Evolutionary conservation across 92 coral and sea anemone species (phyloP), one percentile per base, ranked within the genome.

Genomic region (Desmophyllum pertusum): DNA sequence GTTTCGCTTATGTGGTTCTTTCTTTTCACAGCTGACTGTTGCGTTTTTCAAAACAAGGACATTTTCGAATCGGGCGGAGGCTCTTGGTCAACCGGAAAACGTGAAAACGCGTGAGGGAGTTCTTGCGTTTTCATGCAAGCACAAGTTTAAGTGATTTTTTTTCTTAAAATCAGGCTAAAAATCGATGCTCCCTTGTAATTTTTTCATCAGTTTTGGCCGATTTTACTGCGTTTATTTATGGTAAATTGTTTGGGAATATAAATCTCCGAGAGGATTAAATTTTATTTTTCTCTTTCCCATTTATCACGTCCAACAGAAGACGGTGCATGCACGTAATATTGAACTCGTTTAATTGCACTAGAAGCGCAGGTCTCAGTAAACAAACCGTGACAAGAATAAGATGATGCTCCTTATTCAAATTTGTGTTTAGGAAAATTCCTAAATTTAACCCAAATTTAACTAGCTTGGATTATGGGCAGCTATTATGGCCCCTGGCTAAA

Each of bases 1-100:
- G 86, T 43, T 82, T 55, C 71, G 59, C 43, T 73, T 42, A 19
- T 82, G 86, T 43, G 86, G 86, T 82, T 82, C 86, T 39, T 72
- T 73, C 79, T 29, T 19, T 57, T 61, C 42, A 41, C 71, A 82
- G 70, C 79, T 82, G 79, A 71, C 79, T 70, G 35, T 41, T 59
- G 53, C 79, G 70, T 73, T 70, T 81, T 18, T 63, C 86, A 82
- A 71, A 82, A 72, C 86, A 82, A 71, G 79, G 75, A 29, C 50
- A 51, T 51, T 53, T 73, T 55, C 38, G 42, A 15, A 13, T 19
- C 59, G 79, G 86, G 79, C 53, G 70, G 65, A 68, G 73, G 66
- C 62, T 37, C 45, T 11, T 2, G 21, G 31, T 15, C 64, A 31
- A 25, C 42, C 55, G 55, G 55, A 15, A 3, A 50, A 15, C 18